Evolutionary conservation across 2,113 vertebrate genomes (phyloP).

Genomic region (Marmota flaviventris): DNA sequence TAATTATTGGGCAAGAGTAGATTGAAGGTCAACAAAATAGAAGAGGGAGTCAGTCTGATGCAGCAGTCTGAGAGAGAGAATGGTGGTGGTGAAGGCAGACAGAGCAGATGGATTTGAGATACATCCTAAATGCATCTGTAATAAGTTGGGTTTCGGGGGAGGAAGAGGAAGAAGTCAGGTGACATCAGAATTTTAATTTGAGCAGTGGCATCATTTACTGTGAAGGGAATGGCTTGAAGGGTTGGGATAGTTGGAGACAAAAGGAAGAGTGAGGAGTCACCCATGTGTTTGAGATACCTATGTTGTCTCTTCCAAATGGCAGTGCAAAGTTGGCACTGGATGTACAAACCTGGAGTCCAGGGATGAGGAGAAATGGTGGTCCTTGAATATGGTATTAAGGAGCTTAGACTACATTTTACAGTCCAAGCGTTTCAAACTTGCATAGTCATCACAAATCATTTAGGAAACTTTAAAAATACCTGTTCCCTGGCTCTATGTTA

Average conservation of each 20-base stretch:
- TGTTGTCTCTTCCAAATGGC: too few species aligned
- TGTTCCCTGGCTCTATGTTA: neutral
- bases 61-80: rapidly evolving
- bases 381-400: neutral
- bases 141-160: neutral
- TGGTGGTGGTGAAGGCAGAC: neutral
- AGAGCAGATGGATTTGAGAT: neutral
- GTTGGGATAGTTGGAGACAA: neutral
- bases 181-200: neutral
- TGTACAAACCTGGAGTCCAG: neutral
- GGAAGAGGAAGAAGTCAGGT: neutral
- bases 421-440: neutral
- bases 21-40: too few species aligned
- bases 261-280: neutral
- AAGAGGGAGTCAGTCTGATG: neutral
- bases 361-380: neutral
- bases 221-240: neutral
- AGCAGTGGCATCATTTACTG: neutral
- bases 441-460: neutral
- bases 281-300: neutral
- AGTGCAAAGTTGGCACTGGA: rapidly evolving
- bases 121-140: neutral
- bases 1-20: neutral
- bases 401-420: neutral
- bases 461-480: neutral